These are phyloP conservation scores for Diaphora mendica DNA, from an alignment of 2,888 invertebrate species.

Conservation along the genomic window DNA sequence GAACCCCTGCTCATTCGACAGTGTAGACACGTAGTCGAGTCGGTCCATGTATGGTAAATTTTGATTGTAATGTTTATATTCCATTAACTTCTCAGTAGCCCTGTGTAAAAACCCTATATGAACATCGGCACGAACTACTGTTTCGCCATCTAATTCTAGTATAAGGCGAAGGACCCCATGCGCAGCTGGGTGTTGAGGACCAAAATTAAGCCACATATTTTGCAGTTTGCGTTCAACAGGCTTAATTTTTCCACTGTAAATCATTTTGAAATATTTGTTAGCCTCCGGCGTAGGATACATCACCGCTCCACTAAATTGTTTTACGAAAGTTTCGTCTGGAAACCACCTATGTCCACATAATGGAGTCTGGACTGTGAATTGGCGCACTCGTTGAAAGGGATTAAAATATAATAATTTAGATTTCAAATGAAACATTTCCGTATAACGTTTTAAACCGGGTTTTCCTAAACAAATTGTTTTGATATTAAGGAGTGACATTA, in stretches of 20 bases:
- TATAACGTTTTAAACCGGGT: neutral
- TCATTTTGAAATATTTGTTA: conserved; percentile 70
- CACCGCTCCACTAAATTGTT: conserved; percentile 85
- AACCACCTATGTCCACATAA: conserved; percentile 83
- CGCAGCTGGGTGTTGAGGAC: conserved; percentile 96
- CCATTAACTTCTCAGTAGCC: conserved; percentile 96
- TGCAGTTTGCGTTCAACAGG: conserved; percentile 87
- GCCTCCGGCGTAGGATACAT: conserved; percentile 85
- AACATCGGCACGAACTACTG: conserved; percentile 92
- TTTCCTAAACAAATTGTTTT: conserved; percentile 1
- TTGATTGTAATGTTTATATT: conserved; percentile 94
- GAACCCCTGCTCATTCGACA: conserved; percentile 93
- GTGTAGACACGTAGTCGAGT: conserved; percentile 94
- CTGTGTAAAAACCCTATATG: conserved; percentile 95
- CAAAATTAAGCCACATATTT: conserved; percentile 92
- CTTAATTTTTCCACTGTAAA: conserved; percentile 64
- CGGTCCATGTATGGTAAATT: conserved; percentile 95
- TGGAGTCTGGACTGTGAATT: conserved; percentile 54
- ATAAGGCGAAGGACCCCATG: conserved; percentile 95
- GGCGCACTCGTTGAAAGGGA: conserved; percentile 38
- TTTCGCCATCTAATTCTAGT: conserved; percentile 93
- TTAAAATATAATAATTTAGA: conserved; percentile 13
- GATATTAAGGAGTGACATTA: neutral
- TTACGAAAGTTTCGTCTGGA: conserved; percentile 88
- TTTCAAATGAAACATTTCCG: conserved; percentile 32